A percentile compares a stretch with the other conserved stretches of the same genome.
Evolutionary conservation across 2,797 vertebrate species (phyloP).

Genomic region (Anguilla pacifica): DNA sequence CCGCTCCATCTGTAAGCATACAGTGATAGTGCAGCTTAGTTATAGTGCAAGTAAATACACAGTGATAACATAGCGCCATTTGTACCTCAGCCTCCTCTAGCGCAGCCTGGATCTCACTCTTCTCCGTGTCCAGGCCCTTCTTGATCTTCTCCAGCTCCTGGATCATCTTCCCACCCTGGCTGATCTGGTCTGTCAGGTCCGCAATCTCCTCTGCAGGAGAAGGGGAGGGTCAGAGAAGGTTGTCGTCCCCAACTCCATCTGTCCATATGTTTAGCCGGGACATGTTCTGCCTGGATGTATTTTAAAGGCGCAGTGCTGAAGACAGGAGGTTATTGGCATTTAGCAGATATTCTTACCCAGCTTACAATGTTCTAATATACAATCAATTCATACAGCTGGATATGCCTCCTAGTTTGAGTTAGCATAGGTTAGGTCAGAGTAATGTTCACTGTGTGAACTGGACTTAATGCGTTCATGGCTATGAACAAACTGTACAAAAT

Average conservation of each 20-base stretch:
- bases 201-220: constrained; percentile 84
- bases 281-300: neutral
- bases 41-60: neutral
- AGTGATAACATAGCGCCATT: neutral
- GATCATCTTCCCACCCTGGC: constrained; percentile 84
- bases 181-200: constrained; percentile 88
- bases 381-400: neutral
- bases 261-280: neutral
- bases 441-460: neutral
- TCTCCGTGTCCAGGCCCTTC: constrained; percentile 86
- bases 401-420: neutral
- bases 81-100: constrained; percentile 89
- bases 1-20: neutral
- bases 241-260: neutral
- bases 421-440: neutral
- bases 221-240: constrained; percentile 14
- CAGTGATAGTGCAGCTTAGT: neutral
- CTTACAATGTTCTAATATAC: neutral
- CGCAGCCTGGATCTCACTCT: constrained; percentile 86
- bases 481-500: too few species aligned
- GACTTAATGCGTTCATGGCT: too few species aligned
- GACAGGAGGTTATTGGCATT: neutral
- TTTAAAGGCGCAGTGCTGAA: neutral
- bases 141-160: constrained; percentile 91
- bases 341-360: neutral